Base-by-base conservation (phyloP, 1,140 invertebrate genomes). In the Musca vetustissima region DNA sequence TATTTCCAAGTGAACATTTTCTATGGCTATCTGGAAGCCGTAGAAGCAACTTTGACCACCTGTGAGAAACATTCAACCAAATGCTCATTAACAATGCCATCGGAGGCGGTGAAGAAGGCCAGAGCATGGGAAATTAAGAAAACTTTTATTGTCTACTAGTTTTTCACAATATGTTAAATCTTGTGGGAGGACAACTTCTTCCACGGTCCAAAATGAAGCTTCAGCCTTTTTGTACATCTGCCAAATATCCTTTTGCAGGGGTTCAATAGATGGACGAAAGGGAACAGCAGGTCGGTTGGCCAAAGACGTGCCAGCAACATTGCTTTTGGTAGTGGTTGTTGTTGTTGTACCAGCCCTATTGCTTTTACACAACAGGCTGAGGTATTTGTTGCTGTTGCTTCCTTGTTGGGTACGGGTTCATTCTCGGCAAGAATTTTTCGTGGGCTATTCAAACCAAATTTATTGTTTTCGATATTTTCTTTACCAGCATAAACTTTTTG, bases 81-180 rank as follows among this genome's bases (percentile, higher is more conserved):
- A 86, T 99, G 99, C 84, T 99, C 98, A 86, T 99, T 99, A 0
- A 99, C 98, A 80, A 99, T 99, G 22, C 98, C 98, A 89, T 99
- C 98, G 57, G 97, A 98, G 14, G 98, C 98, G 74, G 98, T 98
- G 84, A 99, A 99, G 83, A 99, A 99, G 15, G 98, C 98, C 47
- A 99, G 84, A 0, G 99, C 94, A 83, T 99, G 96, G 2, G 95
- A 97, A 73, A 99, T 95, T 77, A 99, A 99, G 76, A 98, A 90
- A n/a, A 66, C 88, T 89, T 83, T 99, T 98, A 64, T 93, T 89
- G 48, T 90, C 85, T 67, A 91, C 98, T 53, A 99, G 82, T 69
- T 80, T 85, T 99, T 97, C n/a, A n/a, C n/a, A n/a, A n/a, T n/a
- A n/a, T n/a, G n/a, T n/a, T n/a, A n/a, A n/a, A n/a, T n/a, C n/a